Conservation (phyloP, 2,113 vertebrate genomes). For the Chaetodon auriga region DNA sequence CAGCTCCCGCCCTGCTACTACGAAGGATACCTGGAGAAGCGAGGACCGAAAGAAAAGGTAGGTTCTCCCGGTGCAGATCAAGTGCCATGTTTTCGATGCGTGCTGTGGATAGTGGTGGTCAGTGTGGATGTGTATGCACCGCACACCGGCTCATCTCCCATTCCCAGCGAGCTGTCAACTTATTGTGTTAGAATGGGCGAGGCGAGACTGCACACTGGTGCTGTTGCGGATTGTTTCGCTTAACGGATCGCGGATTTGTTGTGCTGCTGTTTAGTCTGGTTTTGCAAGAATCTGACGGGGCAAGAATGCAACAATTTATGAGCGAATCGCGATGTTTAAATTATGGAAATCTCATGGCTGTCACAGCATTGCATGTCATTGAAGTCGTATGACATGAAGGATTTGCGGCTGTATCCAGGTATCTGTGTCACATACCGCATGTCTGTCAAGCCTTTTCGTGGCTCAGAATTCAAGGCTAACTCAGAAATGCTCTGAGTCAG, state of each 20-base stretch:
- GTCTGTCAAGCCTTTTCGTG: neutral
- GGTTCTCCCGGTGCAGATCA: conserved; percentile 7
- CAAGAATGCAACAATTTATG: conserved; percentile 1
- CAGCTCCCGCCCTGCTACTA: conserved; percentile 87
- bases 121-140: neutral
- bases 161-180: conserved; percentile 76
- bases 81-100: conserved; percentile 46
- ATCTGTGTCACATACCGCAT: neutral
- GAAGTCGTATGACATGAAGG: neutral
- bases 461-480: neutral
- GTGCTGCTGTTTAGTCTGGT: neutral
- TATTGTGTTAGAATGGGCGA: conserved; percentile 74
- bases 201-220: conserved; percentile 44
- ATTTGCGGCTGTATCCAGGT: neutral
- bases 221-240: conserved; percentile 10
- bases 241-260: conserved; percentile 16
- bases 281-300: neutral
- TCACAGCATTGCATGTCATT: conserved; percentile 34
- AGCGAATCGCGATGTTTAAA: neutral
- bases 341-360: conserved; percentile 16
- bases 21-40: conserved; percentile 90
- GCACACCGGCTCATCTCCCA: conserved; percentile 59
- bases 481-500: neutral
- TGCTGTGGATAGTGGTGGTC: conserved; percentile 12
- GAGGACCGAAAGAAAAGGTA: conserved; percentile 86